Evolutionary conservation across 2,113 vertebrate species (phyloP).

Genomic region (Pelobates fuscus): DNA sequence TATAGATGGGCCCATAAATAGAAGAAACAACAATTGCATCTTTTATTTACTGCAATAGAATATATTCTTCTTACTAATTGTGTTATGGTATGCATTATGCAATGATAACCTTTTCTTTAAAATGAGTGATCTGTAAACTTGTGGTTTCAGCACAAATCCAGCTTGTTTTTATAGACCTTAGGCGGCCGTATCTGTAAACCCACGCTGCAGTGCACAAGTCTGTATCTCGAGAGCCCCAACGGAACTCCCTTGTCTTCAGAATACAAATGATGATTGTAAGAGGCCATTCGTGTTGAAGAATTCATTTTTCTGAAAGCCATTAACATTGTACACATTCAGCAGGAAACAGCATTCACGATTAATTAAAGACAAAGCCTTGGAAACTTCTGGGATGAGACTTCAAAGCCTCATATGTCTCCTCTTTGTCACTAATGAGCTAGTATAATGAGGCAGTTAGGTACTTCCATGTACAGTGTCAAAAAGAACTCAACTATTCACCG

Average conservation of each 20-base stretch:
- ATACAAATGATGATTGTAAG: conserved; percentile 43
- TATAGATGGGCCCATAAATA: too few relatives aligned
- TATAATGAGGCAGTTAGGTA: conserved; percentile 70
- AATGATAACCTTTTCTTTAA: not conserved
- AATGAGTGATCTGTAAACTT: not conserved
- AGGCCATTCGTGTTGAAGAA: conserved; percentile 28
- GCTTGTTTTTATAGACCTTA: conserved; percentile 6
- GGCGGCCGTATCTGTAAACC: conserved; percentile 4
- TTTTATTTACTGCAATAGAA: too few relatives aligned
- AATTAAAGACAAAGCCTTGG: conserved; percentile 63
- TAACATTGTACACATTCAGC: conserved; percentile 62
- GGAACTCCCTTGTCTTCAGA: conserved; percentile 33
- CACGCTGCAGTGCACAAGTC: not conserved
- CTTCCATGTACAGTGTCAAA: conserved; percentile 68
- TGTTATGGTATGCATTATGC: too few relatives aligned
- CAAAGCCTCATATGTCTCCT: conserved; percentile 66
- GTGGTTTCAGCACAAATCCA: not conserved
- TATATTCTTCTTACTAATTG: too few relatives aligned
- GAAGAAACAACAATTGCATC: too few relatives aligned
- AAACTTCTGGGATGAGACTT: conserved; percentile 55
- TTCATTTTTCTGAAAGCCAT: conserved; percentile 51
- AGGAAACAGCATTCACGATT: conserved; percentile 68
- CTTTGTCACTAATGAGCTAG: conserved; percentile 67
- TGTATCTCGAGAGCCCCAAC: conserved; percentile 32
- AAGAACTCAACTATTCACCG: conserved; percentile 67